Conservation (phyloP, 2,113 vertebrate species). For the Willisornis vidua region DNA sequence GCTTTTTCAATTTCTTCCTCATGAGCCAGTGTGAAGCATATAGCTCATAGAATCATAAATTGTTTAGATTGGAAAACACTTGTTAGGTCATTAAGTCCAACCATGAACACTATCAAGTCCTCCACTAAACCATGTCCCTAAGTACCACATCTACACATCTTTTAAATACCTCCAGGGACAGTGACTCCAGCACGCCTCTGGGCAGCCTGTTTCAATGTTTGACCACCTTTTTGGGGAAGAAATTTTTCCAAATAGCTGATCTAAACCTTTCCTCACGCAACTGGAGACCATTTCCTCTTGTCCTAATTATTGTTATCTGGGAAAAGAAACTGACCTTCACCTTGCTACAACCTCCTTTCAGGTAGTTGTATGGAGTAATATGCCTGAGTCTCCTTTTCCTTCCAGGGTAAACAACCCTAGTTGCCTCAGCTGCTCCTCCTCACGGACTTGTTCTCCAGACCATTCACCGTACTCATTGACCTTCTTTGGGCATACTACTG, state of each 20-base stretch:
- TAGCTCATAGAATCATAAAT: not conserved
- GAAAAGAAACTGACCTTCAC: not conserved
- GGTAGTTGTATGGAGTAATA: not conserved
- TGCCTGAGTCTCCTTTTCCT: not conserved
- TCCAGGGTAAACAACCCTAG: not conserved
- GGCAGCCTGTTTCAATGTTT: not conserved
- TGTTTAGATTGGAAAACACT: not conserved
- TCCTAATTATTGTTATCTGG: not conserved
- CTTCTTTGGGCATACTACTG: not conserved
- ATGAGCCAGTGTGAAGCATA: not conserved
- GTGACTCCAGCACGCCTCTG: not conserved
- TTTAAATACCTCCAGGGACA: not conserved
- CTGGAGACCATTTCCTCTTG: not conserved
- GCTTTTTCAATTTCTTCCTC: not conserved
- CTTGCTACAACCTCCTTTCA: not conserved
- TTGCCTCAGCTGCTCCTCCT: not conserved
- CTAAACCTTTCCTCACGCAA: not conserved
- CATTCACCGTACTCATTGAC: accelerated
- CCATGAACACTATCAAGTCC: not conserved
- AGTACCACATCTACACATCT: not conserved
- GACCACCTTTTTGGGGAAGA: not conserved
- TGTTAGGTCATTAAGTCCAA: not conserved
- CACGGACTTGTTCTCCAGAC: not conserved
- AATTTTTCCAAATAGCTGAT: not conserved
- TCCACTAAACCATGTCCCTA: not conserved